These are phyloP conservation scores for Cactoblastis cactorum DNA, from an alignment of 2,888 invertebrate genomes.

Conservation along the genomic window DNA sequence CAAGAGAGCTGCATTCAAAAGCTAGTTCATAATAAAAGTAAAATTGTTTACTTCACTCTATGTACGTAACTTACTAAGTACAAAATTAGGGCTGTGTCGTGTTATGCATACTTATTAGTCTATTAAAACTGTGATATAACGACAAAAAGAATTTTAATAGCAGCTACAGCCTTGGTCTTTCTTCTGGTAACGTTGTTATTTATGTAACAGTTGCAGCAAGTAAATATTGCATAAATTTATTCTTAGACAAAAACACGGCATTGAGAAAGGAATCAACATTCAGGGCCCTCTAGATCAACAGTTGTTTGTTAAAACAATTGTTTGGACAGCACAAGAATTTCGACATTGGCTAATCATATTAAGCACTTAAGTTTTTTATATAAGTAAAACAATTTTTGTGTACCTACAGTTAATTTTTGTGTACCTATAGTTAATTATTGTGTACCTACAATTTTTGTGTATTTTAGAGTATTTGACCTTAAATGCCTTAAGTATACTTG, in stretches of 20 bases:
- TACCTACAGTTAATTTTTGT: too few species aligned
- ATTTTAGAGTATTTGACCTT: too few species aligned
- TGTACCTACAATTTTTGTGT: too few species aligned
- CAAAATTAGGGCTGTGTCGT: constrained; percentile 1
- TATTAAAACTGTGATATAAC: background rate
- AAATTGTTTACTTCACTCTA: background rate
- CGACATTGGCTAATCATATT: background rate
- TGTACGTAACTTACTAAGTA: constrained; percentile 1
- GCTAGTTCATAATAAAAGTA: too few species aligned
- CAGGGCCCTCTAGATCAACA: background rate
- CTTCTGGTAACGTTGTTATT: constrained; percentile 3
- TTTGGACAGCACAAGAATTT: background rate
- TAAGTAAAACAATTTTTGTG: too few species aligned
- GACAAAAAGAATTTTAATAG: constrained; percentile 8
- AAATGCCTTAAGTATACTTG: too few species aligned
- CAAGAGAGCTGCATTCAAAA: too few species aligned
- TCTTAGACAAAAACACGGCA: constrained; percentile 6
- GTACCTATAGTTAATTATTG: too few species aligned
- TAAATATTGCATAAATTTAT: constrained; percentile 8
- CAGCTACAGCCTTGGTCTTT: constrained; percentile 8
- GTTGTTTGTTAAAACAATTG: background rate
- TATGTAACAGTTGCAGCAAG: constrained; percentile 6
- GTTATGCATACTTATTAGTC: constrained; percentile 5
- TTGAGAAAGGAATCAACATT: constrained; percentile 7
- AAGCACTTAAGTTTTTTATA: too few species aligned